Evolutionary conservation across 2,888 invertebrate genomes (phyloP).

Genomic region (Punctoribates punctum): DNA sequence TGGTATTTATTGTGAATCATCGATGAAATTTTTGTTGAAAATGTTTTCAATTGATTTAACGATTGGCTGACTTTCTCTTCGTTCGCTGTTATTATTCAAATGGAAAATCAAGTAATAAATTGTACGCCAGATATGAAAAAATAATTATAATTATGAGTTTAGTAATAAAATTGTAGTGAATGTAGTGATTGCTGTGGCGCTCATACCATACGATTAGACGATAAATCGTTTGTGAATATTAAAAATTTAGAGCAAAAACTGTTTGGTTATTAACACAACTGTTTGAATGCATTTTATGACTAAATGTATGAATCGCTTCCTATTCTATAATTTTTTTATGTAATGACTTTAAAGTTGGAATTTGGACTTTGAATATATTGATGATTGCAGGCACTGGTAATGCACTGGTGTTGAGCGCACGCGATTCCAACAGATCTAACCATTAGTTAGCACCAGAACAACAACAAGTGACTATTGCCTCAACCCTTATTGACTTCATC

Average conservation of each 20-base stretch:
- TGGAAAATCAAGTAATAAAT: no score
- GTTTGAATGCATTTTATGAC: neutral
- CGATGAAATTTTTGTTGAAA: no score
- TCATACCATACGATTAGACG: conserved; percentile 13
- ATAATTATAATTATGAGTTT: no score
- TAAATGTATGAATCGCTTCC: conserved; percentile 19
- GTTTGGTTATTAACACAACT: neutral
- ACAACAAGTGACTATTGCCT: conserved; percentile 5
- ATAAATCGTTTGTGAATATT: neutral
- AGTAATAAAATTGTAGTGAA: no score
- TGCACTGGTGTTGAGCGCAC: conserved; percentile 7
- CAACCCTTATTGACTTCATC: neutral
- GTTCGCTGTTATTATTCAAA: no score
- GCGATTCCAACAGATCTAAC: neutral
- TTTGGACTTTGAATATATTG: conserved; percentile 20
- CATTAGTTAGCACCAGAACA: neutral
- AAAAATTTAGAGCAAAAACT: conserved; percentile 11
- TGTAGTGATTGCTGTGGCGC: neutral
- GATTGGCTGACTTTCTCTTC: no score
- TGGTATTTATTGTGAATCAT: no score
- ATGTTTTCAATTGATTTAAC: no score
- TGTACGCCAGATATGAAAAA: no score
- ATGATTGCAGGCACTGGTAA: conserved; percentile 3
- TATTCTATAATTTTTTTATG: neutral
- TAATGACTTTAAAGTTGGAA: conserved; percentile 28